These are phyloP conservation scores for Ormia ochracea DNA, from an alignment of 2,888 invertebrate genomes.

Conservation along the genomic window DNA sequence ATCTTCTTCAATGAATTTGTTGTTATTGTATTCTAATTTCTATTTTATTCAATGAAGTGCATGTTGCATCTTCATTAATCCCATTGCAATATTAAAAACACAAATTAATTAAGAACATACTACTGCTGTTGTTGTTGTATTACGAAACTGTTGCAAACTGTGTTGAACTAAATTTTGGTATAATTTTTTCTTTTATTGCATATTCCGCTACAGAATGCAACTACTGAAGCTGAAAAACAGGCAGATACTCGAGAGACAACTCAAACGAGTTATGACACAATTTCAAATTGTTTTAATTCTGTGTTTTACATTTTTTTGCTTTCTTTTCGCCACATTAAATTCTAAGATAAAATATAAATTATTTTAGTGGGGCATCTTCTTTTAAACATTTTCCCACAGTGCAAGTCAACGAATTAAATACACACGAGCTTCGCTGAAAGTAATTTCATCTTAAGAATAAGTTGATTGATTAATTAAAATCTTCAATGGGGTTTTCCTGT, in stretches of 20 bases:
- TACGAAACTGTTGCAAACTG: conserved; percentile 12
- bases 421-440: neutral
- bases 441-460: neutral
- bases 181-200: neutral
- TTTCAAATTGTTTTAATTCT: conserved; percentile 25
- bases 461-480: neutral
- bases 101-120: conserved; percentile 37
- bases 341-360: conserved; percentile 28
- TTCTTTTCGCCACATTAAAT: conserved; percentile 23
- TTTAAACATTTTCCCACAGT: conserved; percentile 42
- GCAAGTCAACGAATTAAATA: neutral
- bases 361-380: conserved; percentile 40
- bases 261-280: conserved; percentile 47
- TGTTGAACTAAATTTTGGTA: neutral
- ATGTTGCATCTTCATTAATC: conserved; percentile 39
- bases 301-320: neutral
- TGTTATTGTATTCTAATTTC: neutral
- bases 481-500: neutral
- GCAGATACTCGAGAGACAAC: neutral
- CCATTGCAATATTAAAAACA: neutral
- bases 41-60: conserved; percentile 1
- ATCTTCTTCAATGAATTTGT: neutral
- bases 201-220: neutral
- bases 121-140: neutral
- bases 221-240: neutral